These are phyloP conservation scores for Zenarchopterus dispar DNA, from an alignment of 2,797 vertebrate species.

Conservation along the genomic window DNA sequence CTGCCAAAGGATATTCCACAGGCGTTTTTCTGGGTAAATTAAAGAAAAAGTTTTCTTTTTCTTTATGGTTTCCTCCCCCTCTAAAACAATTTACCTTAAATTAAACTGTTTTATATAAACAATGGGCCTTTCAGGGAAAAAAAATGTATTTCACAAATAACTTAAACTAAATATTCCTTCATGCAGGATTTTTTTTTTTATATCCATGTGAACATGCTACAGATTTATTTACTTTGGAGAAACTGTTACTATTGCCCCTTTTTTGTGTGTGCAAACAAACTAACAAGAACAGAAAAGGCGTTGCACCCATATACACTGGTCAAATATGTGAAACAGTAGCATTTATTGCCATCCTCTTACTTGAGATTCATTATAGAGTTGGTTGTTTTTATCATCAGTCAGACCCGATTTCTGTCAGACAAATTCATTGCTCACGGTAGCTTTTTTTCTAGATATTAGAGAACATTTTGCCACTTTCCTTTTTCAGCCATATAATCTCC, in stretches of 20 bases:
- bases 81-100: background rate
- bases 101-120: background rate
- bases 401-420: too few species aligned
- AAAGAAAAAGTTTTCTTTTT: background rate
- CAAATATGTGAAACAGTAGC: too few species aligned
- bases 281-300: background rate
- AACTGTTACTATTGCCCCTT: too few species aligned
- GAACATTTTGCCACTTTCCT: too few species aligned
- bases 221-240: too few species aligned
- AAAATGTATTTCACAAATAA: background rate
- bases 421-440: too few species aligned
- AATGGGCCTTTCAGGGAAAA: background rate
- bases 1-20: slow-evolving; percentile 85
- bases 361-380: too few species aligned
- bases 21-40: slow-evolving; percentile 89
- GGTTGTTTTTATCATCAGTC: too few species aligned
- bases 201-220: too few species aligned
- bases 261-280: background rate
- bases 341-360: background rate
- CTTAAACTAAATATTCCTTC: background rate
- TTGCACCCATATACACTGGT: too few species aligned
- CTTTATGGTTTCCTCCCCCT: background rate
- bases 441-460: too few species aligned
- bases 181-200: background rate
- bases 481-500: too few species aligned